Evolutionary conservation across 2,797 vertebrate species (phyloP).

Genomic region (Heliangelus exortis): DNA sequence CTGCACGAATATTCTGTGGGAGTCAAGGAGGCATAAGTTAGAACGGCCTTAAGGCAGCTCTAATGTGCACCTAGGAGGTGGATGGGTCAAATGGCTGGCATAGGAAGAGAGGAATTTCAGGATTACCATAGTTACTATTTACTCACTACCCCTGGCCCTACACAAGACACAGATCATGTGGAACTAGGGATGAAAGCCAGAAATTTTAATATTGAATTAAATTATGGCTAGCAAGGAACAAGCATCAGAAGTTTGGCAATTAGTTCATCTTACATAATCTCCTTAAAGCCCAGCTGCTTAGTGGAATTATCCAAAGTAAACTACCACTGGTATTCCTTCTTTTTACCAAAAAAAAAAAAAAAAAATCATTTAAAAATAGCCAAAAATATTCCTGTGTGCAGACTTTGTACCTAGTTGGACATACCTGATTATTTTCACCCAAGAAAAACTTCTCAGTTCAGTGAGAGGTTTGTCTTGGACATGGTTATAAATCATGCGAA

Average conservation of each 20-base stretch:
- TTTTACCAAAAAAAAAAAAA: not conserved
- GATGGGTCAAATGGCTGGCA: not conserved
- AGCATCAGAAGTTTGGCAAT: constrained; percentile 43
- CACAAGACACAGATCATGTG: not conserved
- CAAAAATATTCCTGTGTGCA: not conserved
- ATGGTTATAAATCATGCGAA: not conserved
- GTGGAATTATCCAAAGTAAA: constrained; percentile 49
- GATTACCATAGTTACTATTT: constrained; percentile 42
- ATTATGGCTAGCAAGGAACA: constrained; percentile 17
- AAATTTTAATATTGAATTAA: constrained; percentile 32
- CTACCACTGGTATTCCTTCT: not conserved
- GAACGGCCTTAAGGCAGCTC: not conserved
- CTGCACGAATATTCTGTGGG: not conserved
- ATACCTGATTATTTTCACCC: constrained; percentile 5
- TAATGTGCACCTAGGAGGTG: not conserved
- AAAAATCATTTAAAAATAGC: not conserved
- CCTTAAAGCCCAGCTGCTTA: constrained; percentile 44
- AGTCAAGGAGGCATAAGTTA: not conserved
- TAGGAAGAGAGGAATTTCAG: not conserved
- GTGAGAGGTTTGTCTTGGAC: not conserved
- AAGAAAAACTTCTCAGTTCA: not conserved
- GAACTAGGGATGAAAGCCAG: not conserved
- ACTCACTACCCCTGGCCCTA: not conserved
- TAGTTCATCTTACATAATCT: constrained; percentile 41
- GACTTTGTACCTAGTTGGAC: not conserved